Percentiles rank a stretch among this genome's conserved stretches.
Evolutionary conservation across 2,888 invertebrate species (phyloP).

Genomic region (Andrena minutula): DNA sequence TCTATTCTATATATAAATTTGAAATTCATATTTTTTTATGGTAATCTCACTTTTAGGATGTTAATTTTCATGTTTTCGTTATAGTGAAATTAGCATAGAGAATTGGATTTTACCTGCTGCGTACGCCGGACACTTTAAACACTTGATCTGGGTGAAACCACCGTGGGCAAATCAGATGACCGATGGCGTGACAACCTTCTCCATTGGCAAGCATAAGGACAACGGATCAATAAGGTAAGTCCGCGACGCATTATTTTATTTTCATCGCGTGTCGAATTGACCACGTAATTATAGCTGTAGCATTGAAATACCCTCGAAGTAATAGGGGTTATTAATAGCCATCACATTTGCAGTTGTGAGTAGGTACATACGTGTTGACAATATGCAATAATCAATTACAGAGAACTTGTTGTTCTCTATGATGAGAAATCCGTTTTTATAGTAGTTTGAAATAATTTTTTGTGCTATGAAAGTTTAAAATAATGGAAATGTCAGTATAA

Average conservation of each 20-base stretch:
- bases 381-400: background rate
- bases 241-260: conserved; percentile 15
- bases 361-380: background rate
- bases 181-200: conserved; percentile 89
- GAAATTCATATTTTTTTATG: background rate
- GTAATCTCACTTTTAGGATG: background rate
- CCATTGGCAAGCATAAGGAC: conserved; percentile 90
- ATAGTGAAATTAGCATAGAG: conserved; percentile 92
- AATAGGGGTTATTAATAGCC: conserved; percentile 1
- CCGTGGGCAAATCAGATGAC: conserved; percentile 95
- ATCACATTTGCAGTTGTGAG: background rate
- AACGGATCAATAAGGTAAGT: conserved; percentile 86
- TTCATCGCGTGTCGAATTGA: conserved; percentile 8
- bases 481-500: no score
- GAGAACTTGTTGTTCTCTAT: background rate
- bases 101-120: conserved; percentile 97
- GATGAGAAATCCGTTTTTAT: background rate
- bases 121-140: conserved; percentile 93
- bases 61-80: background rate
- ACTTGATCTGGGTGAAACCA: conserved; percentile 95
- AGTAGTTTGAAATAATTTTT: background rate
- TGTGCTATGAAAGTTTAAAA: no score
- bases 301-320: background rate
- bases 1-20: background rate
- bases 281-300: background rate